Evolutionary conservation across 2,888 invertebrate genomes (phyloP), one percentile per base, ranked within the genome.

Genomic region (Cenopis cana): DNA sequence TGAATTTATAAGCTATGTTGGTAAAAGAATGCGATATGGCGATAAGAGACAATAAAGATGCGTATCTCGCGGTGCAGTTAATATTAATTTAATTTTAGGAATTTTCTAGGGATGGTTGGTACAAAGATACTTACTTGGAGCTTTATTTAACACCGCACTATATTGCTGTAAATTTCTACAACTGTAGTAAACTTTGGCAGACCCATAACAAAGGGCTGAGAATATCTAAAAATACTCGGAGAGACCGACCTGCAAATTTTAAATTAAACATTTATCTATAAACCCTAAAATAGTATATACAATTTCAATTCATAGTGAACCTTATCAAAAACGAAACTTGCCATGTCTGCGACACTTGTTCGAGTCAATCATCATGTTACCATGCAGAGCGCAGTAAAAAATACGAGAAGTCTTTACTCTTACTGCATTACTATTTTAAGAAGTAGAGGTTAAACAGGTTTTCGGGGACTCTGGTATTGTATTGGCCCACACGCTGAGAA

Each of bases 21-120:
- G 55, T 64, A 71, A 71, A 71, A 71, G 71, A 71, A 71, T 71
- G 71, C 50, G 71, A 71, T 71, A 67, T 46, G 24, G 38, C 66
- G 71, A 71, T 71, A 71, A 67, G 59, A 67, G 24, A 71, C 67
- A 67, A 71, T 71, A 60, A 50, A 61, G 66, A 71, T 71, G 56
- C 38, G 61, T 66, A 66, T 71, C 60, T 20, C 59, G 52, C 20
- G 55, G 55, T 67, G 54, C 61, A 56, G 71, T 67, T 56, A 68
- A 61, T 61, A 62, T 61, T 38, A 49, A 55, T 66, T 66, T 66
- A 54, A 54, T 59, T 59, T 59, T 54, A 70, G 54, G 64, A 46
- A 54, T 66, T 55, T 66, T 70, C 50, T 61, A 61, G 67, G 55
- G 56, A 60, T 61, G 50, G 50, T 36, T 24, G 18, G 18, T 38